Evolutionary conservation across 2,888 invertebrate genomes (phyloP), one percentile per base, ranked within the genome.

Genomic region (Entomobrya multifasciata): DNA sequence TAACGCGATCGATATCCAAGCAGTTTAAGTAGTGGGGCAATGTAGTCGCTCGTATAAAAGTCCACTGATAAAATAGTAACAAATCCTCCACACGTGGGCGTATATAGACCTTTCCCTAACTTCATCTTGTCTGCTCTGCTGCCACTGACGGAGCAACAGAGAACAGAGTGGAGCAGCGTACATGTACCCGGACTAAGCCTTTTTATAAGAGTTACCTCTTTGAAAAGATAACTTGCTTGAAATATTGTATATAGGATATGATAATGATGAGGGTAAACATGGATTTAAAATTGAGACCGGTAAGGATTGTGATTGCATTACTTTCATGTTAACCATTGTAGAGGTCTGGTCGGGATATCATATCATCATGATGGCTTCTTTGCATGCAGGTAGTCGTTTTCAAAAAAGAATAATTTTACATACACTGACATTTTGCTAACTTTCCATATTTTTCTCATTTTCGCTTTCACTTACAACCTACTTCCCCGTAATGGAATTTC

Each of bases 61-160:
- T 49, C 67, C 67, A 67, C 55, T 30, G 47, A 27, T 44, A 62
- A 62, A 47, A 30, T 20, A 49, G 17, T 49, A 49, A 44, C 44
- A 67, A 85, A 85, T 79, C 72, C 62, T 72, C 79, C 30, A 30
- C 85, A 85, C 85, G 85, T 85, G 79, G 85, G 85, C 85, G 86
- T 86, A 86, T 86, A 80, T 86, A 74, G 86, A 86, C 86, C 79
- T 86, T 52, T 86, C 74, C 4, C 13, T 25, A 47, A 27, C 62
- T 55, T 80, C 65, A 57, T 77, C 77, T 55, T 22, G 22, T 55
- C 60, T 13, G 57, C 41, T 3, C n/a, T n/a, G n/a, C n/a, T n/a
- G n/a, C n/a, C n/a, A n/a, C n/a, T n/a, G n/a, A n/a, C n/a, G n/a
- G n/a, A n/a, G n/a, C n/a, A 25, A 22, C 52, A 30, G n/a, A 8